Evolutionary conservation across 2,113 vertebrate genomes (phyloP).

Genomic region (Damaliscus lunatus): DNA sequence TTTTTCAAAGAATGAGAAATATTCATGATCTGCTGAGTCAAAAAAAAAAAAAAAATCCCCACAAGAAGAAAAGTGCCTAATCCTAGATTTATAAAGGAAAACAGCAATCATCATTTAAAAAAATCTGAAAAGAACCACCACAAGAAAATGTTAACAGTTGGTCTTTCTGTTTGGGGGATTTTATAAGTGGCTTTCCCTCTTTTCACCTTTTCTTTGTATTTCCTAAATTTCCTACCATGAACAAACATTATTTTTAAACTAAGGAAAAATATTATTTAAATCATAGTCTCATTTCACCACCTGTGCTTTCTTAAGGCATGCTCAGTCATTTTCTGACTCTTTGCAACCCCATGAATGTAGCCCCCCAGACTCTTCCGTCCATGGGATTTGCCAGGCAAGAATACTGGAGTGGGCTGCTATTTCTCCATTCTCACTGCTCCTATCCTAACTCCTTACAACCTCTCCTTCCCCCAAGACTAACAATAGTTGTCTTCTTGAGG

Average conservation of each 20-base stretch:
- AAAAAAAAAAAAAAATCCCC: neutral
- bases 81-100: neutral
- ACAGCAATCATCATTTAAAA: neutral
- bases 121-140: neutral
- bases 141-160: neutral
- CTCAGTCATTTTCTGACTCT: neutral
- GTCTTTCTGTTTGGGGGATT: neutral
- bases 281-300: neutral
- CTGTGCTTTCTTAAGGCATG: neutral
- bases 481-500: neutral
- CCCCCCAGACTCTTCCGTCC: neutral
- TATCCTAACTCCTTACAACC: neutral
- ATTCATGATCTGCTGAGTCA: neutral
- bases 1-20: conserved; percentile 5
- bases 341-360: neutral
- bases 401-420: neutral
- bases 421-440: neutral
- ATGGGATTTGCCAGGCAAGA: neutral
- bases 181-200: neutral
- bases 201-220: neutral
- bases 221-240: neutral
- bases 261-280: neutral
- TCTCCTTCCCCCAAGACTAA: neutral
- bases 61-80: neutral
- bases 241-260: conserved; percentile 15